These are phyloP conservation scores for Periophthalmodon schlosseri DNA, from an alignment of 2,113 vertebrate species.

Conservation along the genomic window DNA sequence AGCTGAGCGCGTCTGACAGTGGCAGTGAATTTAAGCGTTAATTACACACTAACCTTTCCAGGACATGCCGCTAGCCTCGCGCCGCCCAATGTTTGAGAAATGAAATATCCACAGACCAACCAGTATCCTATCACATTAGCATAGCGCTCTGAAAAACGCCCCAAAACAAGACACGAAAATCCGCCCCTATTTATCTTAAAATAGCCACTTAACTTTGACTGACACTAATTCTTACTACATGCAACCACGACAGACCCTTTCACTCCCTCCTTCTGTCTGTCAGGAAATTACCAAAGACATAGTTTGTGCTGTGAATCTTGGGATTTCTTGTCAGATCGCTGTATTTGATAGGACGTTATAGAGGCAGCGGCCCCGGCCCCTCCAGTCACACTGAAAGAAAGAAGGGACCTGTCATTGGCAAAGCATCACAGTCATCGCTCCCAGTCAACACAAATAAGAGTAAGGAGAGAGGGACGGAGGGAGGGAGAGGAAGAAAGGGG, in stretches of 20 bases:
- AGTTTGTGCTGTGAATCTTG: slow-evolving; percentile 93
- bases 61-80: slow-evolving; percentile 56
- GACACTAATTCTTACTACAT: slow-evolving; percentile 97
- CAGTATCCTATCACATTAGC: slow-evolving; percentile 73
- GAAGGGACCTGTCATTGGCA: slow-evolving; percentile 92
- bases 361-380: slow-evolving; percentile 80
- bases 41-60: slow-evolving; percentile 78
- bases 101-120: slow-evolving; percentile 70
- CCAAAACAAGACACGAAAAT: slow-evolving; percentile 68
- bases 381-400: slow-evolving; percentile 86
- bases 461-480: slow-evolving; percentile 74
- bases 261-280: slow-evolving; percentile 82
- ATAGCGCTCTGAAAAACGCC: slow-evolving; percentile 67
- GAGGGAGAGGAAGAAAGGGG: slow-evolving; percentile 71
- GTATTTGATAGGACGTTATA: slow-evolving; percentile 91
- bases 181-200: slow-evolving; percentile 84
- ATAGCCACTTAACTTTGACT: slow-evolving; percentile 92
- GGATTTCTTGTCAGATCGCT: slow-evolving; percentile 95
- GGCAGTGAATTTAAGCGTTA: slow-evolving; percentile 71
- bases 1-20: slow-evolving; percentile 65
- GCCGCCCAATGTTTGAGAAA: slow-evolving; percentile 68
- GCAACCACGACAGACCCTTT: slow-evolving; percentile 87
- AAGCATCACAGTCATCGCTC: slow-evolving; percentile 84
- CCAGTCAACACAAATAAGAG: slow-evolving; percentile 99
- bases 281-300: slow-evolving; percentile 97